Base-by-base conservation (phyloP, 2,888 invertebrate species). In the Hedychridium roseum region DNA sequence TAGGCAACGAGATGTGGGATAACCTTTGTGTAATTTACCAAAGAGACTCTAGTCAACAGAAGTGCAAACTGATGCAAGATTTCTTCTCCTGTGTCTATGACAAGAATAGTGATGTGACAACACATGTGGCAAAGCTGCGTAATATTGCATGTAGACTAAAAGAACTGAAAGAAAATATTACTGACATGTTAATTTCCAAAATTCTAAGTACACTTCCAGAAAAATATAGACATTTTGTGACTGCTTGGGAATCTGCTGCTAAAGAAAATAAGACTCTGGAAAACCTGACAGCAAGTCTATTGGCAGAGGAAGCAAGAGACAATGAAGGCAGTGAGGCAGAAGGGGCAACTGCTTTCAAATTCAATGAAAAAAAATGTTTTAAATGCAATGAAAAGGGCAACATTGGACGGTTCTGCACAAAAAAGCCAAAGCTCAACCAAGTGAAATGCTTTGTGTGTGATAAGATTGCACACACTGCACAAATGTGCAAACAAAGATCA, bases 1-100 rank as follows among this genome's bases (percentile, higher is more conserved):
- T 36, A 1, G 23, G 26, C 1, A 1, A 17, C 1, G 18, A 23
- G 1, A 47, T 47, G 37, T 47, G 36, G 27, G 18, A 1, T 1
- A 42, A 37, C 5, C n/a, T 47, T 1, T 6, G n/a, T 6, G 6
- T 14, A 15, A 43, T 41, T 2, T 41, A 42, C 7, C 15, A 47
- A 4, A 31, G 34, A 6, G 34, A 34, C 11, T 39, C 6, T 11
- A 16, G 17, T 1, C 34, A 45, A 20, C 20, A 39, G 1, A 38
- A 39, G n/a, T 21, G 16, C 11, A 31, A 4, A 11, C 32, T 44
- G 2, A 2, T 38, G 23, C 44, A 44, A n/a, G 26, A 30, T 4
- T 44, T 44, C 9, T 44, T 21, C n/a, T 18, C 7, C 1, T 7
- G 9, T 7, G 6, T 7, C 4, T 23, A 12, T 1, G 30, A 36